A percentile compares a stretch with the other conserved stretches of the same genome.
phyloP scores from a whole-genome alignment of 2,797 vertebrate genomes.

The Rhinichthys osculus region DNA sequence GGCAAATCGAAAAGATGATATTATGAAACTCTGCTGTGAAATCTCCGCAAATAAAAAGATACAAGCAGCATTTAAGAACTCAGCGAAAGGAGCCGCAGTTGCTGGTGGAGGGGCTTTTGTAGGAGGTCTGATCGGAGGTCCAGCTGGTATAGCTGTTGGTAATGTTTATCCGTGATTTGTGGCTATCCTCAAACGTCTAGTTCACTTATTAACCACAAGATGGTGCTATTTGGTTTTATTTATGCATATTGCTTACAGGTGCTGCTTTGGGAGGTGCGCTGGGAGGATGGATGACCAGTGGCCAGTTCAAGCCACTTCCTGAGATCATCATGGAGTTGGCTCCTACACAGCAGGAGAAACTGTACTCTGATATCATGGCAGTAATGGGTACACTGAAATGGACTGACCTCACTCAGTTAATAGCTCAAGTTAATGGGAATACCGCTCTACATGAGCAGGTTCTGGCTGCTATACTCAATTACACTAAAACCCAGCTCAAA shows the following conservation, averaged over 20 bases:
- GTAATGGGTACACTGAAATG: slow-evolving; percentile 80
- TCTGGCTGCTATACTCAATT: slow-evolving; percentile 74
- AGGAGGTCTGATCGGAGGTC: slow-evolving; percentile 85
- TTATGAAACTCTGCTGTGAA: slow-evolving; percentile 83
- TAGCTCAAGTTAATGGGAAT: slow-evolving; percentile 83
- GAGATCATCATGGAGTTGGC: slow-evolving; percentile 90
- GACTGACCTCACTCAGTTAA: slow-evolving; percentile 80
- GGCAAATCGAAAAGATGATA: slow-evolving; percentile 74
- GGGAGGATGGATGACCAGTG: slow-evolving; percentile 84
- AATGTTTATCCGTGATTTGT: slow-evolving; percentile 54
- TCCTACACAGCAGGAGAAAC: slow-evolving; percentile 77
- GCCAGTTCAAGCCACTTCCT: slow-evolving; percentile 84
- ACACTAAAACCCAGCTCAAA: slow-evolving; percentile 79
- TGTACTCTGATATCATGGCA: slow-evolving; percentile 69
- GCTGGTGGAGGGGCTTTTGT: slow-evolving; percentile 81
- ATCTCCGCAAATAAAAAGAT: slow-evolving; percentile 81
- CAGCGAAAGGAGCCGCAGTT: slow-evolving; percentile 79
- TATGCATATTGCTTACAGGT: slow-evolving; percentile 71
- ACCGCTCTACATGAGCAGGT: slow-evolving; percentile 77
- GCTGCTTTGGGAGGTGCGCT: slow-evolving; percentile 83
- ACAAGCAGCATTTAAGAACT: slow-evolving; percentile 81
- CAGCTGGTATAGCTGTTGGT: slow-evolving; percentile 86
- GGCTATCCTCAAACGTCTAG: not conserved
- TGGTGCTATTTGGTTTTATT: not conserved
- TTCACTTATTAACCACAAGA: not conserved